These are phyloP conservation scores for Cryptoleucopteryx plumbea DNA, from an alignment of 2,113 vertebrate species.

Conservation along the genomic window DNA sequence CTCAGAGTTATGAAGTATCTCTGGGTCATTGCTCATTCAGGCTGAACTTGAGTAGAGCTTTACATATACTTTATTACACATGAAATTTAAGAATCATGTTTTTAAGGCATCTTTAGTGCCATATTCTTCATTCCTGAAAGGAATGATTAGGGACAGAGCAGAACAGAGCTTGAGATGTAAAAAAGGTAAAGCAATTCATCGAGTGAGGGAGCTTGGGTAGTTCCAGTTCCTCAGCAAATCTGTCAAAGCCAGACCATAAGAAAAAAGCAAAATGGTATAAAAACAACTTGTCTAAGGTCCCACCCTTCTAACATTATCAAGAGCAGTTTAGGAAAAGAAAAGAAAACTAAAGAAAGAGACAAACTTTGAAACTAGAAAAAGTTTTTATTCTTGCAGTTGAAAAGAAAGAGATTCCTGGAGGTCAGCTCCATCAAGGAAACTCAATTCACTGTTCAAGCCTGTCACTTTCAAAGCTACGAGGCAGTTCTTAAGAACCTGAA, in stretches of 20 bases:
- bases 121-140: neutral
- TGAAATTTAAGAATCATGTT: neutral
- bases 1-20: neutral
- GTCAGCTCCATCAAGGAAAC: slow-evolving; percentile 32
- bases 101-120: neutral
- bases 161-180: neutral
- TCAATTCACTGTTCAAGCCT: neutral
- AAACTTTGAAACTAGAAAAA: slow-evolving; percentile 44
- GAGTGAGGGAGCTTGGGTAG: neutral
- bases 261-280: neutral
- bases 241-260: slow-evolving; percentile 5
- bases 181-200: neutral
- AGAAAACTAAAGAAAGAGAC: neutral
- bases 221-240: neutral
- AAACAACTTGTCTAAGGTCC: neutral
- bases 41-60: neutral
- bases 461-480: slow-evolving; percentile 23
- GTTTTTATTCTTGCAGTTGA: slow-evolving; percentile 14
- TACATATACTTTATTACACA: neutral
- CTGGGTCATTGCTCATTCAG: neutral
- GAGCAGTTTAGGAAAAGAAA: neutral
- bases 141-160: neutral
- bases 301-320: neutral
- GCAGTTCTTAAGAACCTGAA: neutral
- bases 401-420: slow-evolving; percentile 35